These are phyloP conservation scores for Apotomis turbidana DNA, from an alignment of 2,888 invertebrate species.

Conservation along the genomic window DNA sequence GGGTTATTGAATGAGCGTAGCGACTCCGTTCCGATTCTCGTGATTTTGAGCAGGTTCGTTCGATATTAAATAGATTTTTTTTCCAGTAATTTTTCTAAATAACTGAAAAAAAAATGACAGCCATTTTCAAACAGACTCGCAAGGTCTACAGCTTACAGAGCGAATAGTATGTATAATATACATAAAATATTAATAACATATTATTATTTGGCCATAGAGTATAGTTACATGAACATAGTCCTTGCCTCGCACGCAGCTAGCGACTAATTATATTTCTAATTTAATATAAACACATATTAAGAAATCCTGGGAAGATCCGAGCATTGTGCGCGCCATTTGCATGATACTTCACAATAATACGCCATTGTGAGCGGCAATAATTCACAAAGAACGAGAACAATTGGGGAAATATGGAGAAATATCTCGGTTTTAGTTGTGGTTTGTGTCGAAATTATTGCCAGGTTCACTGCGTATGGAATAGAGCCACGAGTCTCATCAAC, in stretches of 20 bases:
- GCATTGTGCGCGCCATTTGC: conserved; percentile 29
- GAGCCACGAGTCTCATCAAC: too few relatives aligned
- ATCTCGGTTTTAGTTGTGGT: conserved; percentile 15
- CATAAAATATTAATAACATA: background rate
- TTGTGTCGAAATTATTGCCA: conserved; percentile 25
- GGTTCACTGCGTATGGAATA: background rate
- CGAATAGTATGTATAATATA: too few relatives aligned
- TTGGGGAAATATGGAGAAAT: conserved; percentile 39
- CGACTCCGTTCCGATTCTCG: too few relatives aligned
- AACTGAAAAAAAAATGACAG: too few relatives aligned
- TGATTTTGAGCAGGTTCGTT: too few relatives aligned
- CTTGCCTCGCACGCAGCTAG: conserved; percentile 9
- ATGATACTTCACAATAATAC: conserved; percentile 40
- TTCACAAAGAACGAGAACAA: conserved; percentile 35
- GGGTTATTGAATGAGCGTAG: too few relatives aligned
- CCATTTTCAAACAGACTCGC: too few relatives aligned
- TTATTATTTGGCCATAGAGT: too few relatives aligned
- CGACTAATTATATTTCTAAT: conserved; percentile 25
- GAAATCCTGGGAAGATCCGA: conserved; percentile 40
- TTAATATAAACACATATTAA: conserved; percentile 30
- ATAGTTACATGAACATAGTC: background rate
- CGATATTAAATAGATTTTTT: too few relatives aligned
- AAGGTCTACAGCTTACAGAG: too few relatives aligned
- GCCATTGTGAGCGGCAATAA: conserved; percentile 30
- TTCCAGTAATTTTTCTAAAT: too few relatives aligned